Percentiles rank a stretch among this genome's conserved stretches.
Evolutionary conservation across 2,888 invertebrate genomes (phyloP).

Genomic region (Dryomyza anilis): DNA sequence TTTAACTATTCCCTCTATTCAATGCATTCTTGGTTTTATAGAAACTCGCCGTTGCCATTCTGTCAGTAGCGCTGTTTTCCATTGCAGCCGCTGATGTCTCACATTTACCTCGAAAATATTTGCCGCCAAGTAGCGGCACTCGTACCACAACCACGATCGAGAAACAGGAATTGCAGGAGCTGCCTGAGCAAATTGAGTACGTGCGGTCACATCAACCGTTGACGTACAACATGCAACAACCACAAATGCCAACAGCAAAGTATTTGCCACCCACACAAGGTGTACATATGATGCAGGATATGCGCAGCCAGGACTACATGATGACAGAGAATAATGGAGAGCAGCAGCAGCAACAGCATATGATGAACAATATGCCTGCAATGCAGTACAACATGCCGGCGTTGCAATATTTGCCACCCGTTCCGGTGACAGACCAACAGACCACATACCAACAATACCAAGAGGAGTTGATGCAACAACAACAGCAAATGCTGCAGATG

Average conservation of each 20-base stretch:
- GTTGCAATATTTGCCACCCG: constrained; percentile 40
- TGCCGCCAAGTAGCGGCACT: constrained; percentile 39
- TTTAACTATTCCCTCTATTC: neutral
- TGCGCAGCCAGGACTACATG: neutral
- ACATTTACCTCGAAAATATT: constrained; percentile 43
- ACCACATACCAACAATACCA: constrained; percentile 41
- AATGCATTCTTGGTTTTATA: neutral
- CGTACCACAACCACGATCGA: constrained; percentile 43
- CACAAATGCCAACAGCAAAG: constrained; percentile 33
- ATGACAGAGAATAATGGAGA: constrained; percentile 19
- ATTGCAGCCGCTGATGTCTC: constrained; percentile 47
- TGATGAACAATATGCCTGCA: neutral
- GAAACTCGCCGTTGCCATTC: constrained; percentile 15
- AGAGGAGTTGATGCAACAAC: constrained; percentile 28
- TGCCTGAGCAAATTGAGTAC: constrained; percentile 51
- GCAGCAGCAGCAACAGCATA: constrained; percentile 15
- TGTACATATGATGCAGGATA: neutral
- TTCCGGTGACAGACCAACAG: constrained; percentile 17
- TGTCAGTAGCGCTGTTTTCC: constrained; percentile 35
- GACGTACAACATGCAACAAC: constrained; percentile 4
- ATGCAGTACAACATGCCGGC: constrained; percentile 24
- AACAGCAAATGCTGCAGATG: constrained; percentile 24
- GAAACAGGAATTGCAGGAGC: constrained; percentile 47
- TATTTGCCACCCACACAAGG: constrained; percentile 41
- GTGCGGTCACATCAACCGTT: constrained; percentile 31